Percentiles rank a stretch among this genome's conserved stretches.
phyloP scores from a whole-genome alignment of 2,113 vertebrate genomes.

The Okapia johnstoni region DNA sequence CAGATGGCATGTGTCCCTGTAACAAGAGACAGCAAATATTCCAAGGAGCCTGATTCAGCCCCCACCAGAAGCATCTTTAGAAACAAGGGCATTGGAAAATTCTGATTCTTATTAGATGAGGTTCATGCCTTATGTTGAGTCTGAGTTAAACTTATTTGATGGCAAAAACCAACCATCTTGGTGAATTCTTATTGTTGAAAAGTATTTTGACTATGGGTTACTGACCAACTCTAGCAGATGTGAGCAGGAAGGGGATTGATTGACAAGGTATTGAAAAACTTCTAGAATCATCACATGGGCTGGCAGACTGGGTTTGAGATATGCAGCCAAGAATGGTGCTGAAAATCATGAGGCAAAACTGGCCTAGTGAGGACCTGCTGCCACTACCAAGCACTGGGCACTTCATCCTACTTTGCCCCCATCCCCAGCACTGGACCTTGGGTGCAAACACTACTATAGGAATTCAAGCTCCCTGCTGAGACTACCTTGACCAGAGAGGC shows the following conservation, averaged over 20 bases:
- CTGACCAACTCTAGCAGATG: background rate
- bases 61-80: conserved; percentile 26
- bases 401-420: background rate
- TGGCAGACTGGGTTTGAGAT: background rate
- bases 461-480: background rate
- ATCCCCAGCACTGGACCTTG: background rate
- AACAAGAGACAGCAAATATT: background rate
- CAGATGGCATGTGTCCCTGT: background rate
- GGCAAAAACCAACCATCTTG: background rate
- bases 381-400: background rate
- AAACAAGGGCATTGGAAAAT: conserved; percentile 33
- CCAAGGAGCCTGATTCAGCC: background rate
- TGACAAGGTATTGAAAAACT: background rate
- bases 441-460: background rate
- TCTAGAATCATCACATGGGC: background rate
- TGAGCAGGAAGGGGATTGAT: background rate
- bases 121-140: background rate
- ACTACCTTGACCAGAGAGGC: background rate
- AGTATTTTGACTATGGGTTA: background rate
- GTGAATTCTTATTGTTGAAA: background rate
- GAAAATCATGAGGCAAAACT: background rate
- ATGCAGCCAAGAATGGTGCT: background rate
- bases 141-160: background rate
- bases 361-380: background rate
- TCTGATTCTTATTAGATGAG: conserved; percentile 32